phyloP scores from a whole-genome alignment of 2,113 vertebrate species.

The Sebastes fasciatus region DNA sequence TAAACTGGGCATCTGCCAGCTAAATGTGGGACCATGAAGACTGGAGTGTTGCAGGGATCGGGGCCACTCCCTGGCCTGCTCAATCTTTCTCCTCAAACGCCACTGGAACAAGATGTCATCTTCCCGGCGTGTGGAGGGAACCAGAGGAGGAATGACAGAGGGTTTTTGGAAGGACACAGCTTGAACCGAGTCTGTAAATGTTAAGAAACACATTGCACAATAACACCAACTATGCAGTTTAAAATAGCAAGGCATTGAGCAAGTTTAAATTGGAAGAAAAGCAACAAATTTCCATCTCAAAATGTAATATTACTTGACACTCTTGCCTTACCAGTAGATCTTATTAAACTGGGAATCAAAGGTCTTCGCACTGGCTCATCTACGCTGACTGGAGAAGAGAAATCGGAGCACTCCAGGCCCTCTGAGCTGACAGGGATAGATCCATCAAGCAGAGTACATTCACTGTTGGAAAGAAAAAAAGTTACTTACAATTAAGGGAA shows the following conservation, averaged over 20 bases:
- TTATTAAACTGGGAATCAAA: slow-evolving; percentile 52
- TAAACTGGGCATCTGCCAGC: slow-evolving; percentile 33
- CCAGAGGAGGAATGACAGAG: slow-evolving; percentile 20
- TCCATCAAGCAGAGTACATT: slow-evolving; percentile 73
- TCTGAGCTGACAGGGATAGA: slow-evolving; percentile 82
- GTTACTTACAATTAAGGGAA: slow-evolving; percentile 6
- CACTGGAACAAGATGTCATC: slow-evolving; percentile 93
- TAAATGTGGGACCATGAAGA: slow-evolving; percentile 36
- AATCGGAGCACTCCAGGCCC: slow-evolving; percentile 77
- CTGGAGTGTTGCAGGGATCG: slow-evolving; percentile 33
- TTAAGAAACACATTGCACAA: slow-evolving; percentile 17
- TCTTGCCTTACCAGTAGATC: slow-evolving; percentile 64
- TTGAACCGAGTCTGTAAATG: slow-evolving; percentile 30
- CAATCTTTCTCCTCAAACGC: slow-evolving; percentile 90
- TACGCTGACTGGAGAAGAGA: slow-evolving; percentile 73
- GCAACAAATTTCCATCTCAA: neutral
- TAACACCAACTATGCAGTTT: neutral
- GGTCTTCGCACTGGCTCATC: slow-evolving; percentile 68
- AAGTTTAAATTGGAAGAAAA: neutral
- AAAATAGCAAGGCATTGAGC: neutral
- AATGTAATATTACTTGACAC: neutral
- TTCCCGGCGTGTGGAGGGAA: slow-evolving; percentile 73
- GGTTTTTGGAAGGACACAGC: slow-evolving; percentile 30
- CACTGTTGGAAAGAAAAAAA: slow-evolving; percentile 70
- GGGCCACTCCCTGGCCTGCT: slow-evolving; percentile 80